Evolutionary conservation across 2,113 vertebrate genomes (phyloP).

Genomic region (Aplodontia rufa): DNA sequence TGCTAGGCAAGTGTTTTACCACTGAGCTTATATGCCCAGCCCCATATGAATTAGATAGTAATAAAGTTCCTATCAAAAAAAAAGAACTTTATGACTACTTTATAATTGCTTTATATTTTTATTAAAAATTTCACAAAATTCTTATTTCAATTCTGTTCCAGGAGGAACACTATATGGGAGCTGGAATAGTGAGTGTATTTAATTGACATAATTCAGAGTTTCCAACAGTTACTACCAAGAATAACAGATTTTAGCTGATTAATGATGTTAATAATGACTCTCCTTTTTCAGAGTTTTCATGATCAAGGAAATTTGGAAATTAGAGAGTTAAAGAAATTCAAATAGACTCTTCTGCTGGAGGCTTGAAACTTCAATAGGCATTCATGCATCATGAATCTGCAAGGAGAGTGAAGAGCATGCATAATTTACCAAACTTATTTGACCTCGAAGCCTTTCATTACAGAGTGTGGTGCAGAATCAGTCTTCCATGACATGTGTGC

Average conservation of each 20-base stretch:
- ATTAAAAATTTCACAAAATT: constrained; percentile 32
- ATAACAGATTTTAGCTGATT: background rate
- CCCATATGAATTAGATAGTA: too few relatives aligned
- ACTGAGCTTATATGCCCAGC: too few relatives aligned
- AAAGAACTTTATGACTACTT: background rate
- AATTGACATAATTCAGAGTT: background rate
- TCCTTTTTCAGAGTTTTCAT: background rate
- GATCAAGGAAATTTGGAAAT: background rate
- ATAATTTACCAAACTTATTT: background rate
- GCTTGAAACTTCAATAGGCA: background rate
- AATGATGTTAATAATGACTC: background rate
- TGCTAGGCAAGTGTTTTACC: too few relatives aligned
- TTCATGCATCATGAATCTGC: background rate
- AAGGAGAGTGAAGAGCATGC: background rate
- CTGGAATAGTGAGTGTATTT: background rate
- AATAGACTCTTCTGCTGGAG: background rate
- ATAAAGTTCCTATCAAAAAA: background rate
- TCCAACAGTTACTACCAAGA: background rate
- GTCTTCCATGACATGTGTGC: background rate
- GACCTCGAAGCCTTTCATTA: background rate
- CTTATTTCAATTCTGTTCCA: background rate
- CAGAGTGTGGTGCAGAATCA: background rate
- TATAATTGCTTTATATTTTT: background rate
- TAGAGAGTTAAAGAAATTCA: background rate
- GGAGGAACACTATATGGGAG: background rate